Percentiles rank a stretch among this genome's conserved stretches.
phyloP scores from a whole-genome alignment of 2,113 vertebrate species.

The Girardinichthys multiradiatus region DNA sequence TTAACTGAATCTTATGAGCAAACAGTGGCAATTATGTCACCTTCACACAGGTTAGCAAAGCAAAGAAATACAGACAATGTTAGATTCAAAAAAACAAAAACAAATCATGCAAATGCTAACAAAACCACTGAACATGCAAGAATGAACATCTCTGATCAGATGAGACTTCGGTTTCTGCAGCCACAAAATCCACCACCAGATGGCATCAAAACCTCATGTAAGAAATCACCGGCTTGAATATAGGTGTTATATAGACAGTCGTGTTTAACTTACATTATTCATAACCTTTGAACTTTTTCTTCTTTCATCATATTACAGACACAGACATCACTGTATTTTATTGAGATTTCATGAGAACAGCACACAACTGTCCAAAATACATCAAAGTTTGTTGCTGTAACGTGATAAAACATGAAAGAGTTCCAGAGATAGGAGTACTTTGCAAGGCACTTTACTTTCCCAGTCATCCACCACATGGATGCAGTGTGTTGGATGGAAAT shows the following conservation, averaged over 20 bases:
- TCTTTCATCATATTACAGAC: background rate
- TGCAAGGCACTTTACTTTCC: background rate
- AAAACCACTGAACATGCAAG: slow-evolving; percentile 25
- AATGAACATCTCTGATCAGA: background rate
- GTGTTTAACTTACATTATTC: background rate
- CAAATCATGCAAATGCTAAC: slow-evolving; percentile 57
- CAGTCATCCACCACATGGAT: background rate
- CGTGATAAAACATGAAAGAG: background rate
- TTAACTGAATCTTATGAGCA: background rate
- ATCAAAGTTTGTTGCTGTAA: background rate
- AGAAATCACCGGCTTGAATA: slow-evolving; percentile 1
- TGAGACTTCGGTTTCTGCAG: background rate
- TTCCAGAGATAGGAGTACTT: background rate
- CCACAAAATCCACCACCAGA: slow-evolving; percentile 30
- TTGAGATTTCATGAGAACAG: background rate
- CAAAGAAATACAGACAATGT: slow-evolving; percentile 4
- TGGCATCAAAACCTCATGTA: slow-evolving; percentile 31
- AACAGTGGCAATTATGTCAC: slow-evolving; percentile 29
- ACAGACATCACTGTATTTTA: background rate
- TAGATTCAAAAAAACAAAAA: background rate
- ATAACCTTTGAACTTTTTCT: background rate
- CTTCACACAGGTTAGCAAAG: background rate
- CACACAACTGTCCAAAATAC: background rate
- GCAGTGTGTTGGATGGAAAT: slow-evolving; percentile 19
- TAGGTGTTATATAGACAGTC: background rate